Evolutionary conservation across 1,140 invertebrate species (phyloP).

Genomic region (Tetranychus cinnabarinus): DNA sequence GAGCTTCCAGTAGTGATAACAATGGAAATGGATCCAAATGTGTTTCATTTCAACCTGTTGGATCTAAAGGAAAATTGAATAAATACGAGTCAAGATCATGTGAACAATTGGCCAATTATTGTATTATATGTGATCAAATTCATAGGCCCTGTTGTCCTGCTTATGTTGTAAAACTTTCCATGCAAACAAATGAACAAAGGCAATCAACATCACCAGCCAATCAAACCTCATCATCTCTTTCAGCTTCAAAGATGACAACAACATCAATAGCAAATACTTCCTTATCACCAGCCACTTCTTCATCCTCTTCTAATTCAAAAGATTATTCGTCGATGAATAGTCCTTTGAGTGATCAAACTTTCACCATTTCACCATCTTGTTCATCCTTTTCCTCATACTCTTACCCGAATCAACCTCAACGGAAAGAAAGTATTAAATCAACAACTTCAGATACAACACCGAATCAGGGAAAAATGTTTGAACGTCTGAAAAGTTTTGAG

Average conservation of each 20-base stretch:
- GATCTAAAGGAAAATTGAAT: background rate
- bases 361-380: background rate
- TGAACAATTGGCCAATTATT: conserved; percentile 7
- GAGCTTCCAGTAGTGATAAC: background rate
- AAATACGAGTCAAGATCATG: conserved; percentile 4
- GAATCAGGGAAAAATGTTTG: too few species aligned
- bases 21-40: background rate
- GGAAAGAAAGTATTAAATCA: background rate
- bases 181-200: background rate
- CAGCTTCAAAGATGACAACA: background rate
- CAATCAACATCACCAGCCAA: background rate
- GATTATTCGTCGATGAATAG: background rate
- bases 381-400: background rate
- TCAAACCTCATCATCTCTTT: background rate
- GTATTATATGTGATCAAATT: conserved; percentile 5
- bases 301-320: background rate
- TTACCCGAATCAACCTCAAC: background rate
- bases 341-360: background rate
- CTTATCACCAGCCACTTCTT: too few species aligned
- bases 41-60: background rate
- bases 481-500: too few species aligned
- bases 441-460: background rate
- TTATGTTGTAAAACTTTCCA: background rate
- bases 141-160: conserved; percentile 8
- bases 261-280: too few species aligned